Percentiles rank a stretch among this genome's conserved stretches.
phyloP scores from a whole-genome alignment of 2,797 vertebrate species.

The Lepilemur septentrionalis region DNA sequence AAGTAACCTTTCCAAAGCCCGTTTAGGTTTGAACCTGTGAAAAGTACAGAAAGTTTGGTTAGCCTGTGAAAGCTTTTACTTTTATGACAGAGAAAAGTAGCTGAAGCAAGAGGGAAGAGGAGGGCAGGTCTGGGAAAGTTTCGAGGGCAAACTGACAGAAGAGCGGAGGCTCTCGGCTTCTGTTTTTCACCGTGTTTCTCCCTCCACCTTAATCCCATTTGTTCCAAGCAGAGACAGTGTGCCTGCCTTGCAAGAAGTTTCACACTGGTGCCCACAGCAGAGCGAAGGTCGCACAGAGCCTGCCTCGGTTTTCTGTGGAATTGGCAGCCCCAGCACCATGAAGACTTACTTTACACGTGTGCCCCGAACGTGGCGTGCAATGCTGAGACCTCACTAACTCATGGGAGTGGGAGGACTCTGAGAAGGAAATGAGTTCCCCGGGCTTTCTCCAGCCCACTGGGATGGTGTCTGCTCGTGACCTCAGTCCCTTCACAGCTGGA shows the following conservation, averaged over 20 bases:
- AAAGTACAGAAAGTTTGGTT: not conserved
- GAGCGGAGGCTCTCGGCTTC: not conserved
- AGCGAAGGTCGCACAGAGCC: no score
- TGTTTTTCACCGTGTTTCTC: accelerated
- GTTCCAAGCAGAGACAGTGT: accelerated
- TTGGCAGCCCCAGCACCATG: not conserved
- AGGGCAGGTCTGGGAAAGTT: not conserved
- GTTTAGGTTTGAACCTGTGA: not conserved
- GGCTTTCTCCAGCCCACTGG: not conserved
- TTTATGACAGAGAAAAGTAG: not conserved
- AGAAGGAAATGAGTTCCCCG: not conserved
- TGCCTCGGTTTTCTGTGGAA: not conserved
- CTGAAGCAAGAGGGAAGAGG: not conserved
- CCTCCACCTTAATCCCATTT: accelerated
- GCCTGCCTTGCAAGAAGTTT: not conserved
- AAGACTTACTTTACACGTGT: not conserved
- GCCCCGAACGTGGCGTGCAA: no score
- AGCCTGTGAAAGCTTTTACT: not conserved
- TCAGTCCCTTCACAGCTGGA: not conserved
- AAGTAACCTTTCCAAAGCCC: not conserved
- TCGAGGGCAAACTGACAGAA: accelerated
- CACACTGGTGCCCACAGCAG: not conserved
- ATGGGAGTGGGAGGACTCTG: not conserved
- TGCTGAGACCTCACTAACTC: no score
- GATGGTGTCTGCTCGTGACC: not conserved